Evolutionary conservation across 1,140 invertebrate genomes (phyloP).

Genomic region (Lithobius niger): DNA sequence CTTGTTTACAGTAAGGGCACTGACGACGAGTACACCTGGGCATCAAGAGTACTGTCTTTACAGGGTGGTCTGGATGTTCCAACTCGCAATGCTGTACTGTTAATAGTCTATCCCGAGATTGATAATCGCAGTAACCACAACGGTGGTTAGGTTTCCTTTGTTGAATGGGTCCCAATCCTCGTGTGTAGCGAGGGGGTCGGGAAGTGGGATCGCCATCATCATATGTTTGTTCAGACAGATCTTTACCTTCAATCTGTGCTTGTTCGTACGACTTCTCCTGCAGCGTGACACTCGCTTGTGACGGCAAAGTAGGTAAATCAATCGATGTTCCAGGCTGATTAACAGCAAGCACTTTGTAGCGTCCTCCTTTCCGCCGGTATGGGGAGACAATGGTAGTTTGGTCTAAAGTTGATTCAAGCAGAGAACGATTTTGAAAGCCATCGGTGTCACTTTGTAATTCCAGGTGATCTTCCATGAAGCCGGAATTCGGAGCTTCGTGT

Average conservation of each 20-base stretch:
- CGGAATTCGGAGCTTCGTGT: background rate
- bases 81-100: conserved; percentile 7
- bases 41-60: background rate
- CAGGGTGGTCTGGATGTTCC: background rate
- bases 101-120: conserved; percentile 6
- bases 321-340: background rate
- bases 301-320: background rate
- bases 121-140: conserved; percentile 10
- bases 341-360: background rate
- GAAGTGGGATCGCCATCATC: background rate
- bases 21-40: background rate
- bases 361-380: background rate
- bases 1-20: conserved; percentile 10
- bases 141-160: background rate
- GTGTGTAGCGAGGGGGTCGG: background rate
- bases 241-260: background rate
- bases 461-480: conserved; percentile 12
- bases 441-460: conserved; percentile 5
- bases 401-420: conserved; percentile 9
- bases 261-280: background rate
- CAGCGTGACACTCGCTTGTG: background rate
- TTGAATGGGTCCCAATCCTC: background rate
- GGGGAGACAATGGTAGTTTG: conserved; percentile 1
- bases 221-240: conserved; percentile 5
- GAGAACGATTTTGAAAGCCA: background rate